Base-by-base conservation (phyloP, 92 coral and sea anemone species). In the Siderastrea radians region DNA sequence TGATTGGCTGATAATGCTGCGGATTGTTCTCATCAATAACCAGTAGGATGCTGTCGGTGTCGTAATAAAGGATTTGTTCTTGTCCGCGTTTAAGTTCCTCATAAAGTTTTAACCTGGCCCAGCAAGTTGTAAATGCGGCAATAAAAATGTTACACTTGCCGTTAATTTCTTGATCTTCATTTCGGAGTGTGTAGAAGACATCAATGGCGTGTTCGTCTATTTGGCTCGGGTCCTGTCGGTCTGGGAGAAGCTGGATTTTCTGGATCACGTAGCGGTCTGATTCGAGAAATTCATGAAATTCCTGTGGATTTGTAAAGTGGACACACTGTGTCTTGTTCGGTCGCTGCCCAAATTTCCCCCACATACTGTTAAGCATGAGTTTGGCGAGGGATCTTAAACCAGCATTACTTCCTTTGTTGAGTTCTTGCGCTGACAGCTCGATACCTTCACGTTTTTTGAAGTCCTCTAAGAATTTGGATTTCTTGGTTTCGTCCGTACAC, bases 301-400 rank as follows among this genome's bases (percentile, higher is more conserved):
- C 5, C 5, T 26, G 45, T 1, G 49, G 66, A 6, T 54, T 51
- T 17, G 4, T 10, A 6, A 72, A 72, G 16, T 72, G 38, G 3
- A 3, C 1, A 58, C 49, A 53, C 55, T 49, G 7, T 43, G 2
- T 14, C 15, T 51, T 48, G 62, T 79, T 49, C 2, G 6, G 49
- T 2, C 44, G 9, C 9, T 65, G 60, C 4, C 84, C 62, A 17
- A 65, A 80, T 53, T 64, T 79, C 8, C 84, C 73, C 84, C 84
- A 79, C 45, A 65, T 46, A 10, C n/a, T 49, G 49, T 79, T 79
- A 13, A 79, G 51, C 84, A 79, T 79, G 7, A 79, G 15, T 49
- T 79, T 79, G 59, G 62, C 59, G 1, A 51, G 14, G 9, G 73
- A 15, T 2, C 66, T 50, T 5, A 17, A 16, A 1, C 84, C 73